A percentile compares a stretch with the other conserved stretches of the same genome.
phyloP scores from a whole-genome alignment of 2,888 invertebrate species.

The Adelphocoris suturalis region DNA sequence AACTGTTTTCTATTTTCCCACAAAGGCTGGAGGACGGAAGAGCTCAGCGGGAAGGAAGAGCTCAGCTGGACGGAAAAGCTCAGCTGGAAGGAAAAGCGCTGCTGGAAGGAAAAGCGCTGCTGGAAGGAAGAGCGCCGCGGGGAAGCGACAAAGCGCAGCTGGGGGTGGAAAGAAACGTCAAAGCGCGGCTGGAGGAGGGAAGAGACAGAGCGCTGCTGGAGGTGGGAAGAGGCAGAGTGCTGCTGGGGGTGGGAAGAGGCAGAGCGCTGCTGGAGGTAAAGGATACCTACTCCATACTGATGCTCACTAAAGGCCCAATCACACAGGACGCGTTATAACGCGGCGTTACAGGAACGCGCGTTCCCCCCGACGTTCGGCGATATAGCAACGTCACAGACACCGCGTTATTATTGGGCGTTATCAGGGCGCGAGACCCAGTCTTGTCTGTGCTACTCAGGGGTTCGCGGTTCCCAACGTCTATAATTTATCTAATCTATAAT shows the following conservation, averaged over 20 bases:
- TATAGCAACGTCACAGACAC: too few relatives aligned
- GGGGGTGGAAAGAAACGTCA: slow-evolving; percentile 22
- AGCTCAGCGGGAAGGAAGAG: slow-evolving; percentile 45
- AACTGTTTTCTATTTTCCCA: too few relatives aligned
- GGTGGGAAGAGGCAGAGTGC: slow-evolving; percentile 38
- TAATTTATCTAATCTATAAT: too few relatives aligned
- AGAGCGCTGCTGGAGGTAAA: slow-evolving; percentile 51
- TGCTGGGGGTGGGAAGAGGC: slow-evolving; percentile 31
- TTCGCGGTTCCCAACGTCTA: too few relatives aligned
- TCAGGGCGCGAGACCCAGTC: too few relatives aligned
- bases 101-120: slow-evolving; percentile 54
- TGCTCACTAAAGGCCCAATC: too few relatives aligned
- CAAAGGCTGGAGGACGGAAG: neutral
- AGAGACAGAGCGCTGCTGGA: slow-evolving; percentile 43
- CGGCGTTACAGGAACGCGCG: too few relatives aligned
- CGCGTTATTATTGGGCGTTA: too few relatives aligned
- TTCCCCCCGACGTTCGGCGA: too few relatives aligned
- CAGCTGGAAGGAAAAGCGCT: slow-evolving; percentile 44
- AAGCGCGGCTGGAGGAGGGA: slow-evolving; percentile 54
- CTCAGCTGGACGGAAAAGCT: slow-evolving; percentile 50
- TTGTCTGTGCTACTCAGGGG: too few relatives aligned
- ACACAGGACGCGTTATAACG: too few relatives aligned
- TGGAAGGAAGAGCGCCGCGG: slow-evolving; percentile 49
- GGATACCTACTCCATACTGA: neutral
- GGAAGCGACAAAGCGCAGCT: slow-evolving; percentile 40